phyloP scores from a whole-genome alignment of 1,140 invertebrate genomes.

The Nixonia krombeini region DNA sequence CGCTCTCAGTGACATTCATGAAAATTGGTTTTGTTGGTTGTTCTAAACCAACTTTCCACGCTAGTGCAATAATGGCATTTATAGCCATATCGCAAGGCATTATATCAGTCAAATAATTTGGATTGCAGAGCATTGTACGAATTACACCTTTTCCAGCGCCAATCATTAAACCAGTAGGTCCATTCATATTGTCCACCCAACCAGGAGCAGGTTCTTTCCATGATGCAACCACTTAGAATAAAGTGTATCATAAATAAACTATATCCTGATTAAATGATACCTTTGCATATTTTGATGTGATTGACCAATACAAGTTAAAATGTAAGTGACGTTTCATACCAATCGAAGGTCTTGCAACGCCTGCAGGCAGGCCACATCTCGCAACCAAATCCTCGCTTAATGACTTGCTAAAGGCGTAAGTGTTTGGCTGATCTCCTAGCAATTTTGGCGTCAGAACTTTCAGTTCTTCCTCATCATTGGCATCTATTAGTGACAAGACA shows the following conservation, averaged over 20 bases:
- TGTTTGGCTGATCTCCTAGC: slow-evolving; percentile 81
- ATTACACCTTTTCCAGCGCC: slow-evolving; percentile 87
- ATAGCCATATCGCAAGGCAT: slow-evolving; percentile 79
- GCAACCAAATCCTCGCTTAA: slow-evolving; percentile 80
- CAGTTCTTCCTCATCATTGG: slow-evolving; percentile 82
- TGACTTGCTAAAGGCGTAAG: slow-evolving; percentile 85
- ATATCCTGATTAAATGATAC: too few relatives aligned
- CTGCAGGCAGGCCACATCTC: slow-evolving; percentile 77
- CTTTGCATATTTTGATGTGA: too few relatives aligned
- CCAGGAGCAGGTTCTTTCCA: slow-evolving; percentile 82
- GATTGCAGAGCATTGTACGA: slow-evolving; percentile 77
- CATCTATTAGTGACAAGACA: slow-evolving; percentile 82
- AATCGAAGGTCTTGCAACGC: slow-evolving; percentile 82
- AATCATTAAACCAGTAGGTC: slow-evolving; percentile 86
- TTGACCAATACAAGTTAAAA: too few relatives aligned
- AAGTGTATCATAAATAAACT: too few relatives aligned
- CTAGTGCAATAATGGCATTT: slow-evolving; percentile 76
- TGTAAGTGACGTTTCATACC: slow-evolving; percentile 72
- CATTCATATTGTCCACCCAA: slow-evolving; percentile 96
- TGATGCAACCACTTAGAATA: slow-evolving; percentile 79
- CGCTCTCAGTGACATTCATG: slow-evolving; percentile 76
- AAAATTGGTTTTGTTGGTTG: slow-evolving; percentile 67
- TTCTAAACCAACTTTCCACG: slow-evolving; percentile 71
- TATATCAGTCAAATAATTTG: slow-evolving; percentile 73
- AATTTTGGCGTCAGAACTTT: slow-evolving; percentile 84